Base-by-base conservation (phyloP, 2,113 vertebrate genomes). In the Spea bombifrons region DNA sequence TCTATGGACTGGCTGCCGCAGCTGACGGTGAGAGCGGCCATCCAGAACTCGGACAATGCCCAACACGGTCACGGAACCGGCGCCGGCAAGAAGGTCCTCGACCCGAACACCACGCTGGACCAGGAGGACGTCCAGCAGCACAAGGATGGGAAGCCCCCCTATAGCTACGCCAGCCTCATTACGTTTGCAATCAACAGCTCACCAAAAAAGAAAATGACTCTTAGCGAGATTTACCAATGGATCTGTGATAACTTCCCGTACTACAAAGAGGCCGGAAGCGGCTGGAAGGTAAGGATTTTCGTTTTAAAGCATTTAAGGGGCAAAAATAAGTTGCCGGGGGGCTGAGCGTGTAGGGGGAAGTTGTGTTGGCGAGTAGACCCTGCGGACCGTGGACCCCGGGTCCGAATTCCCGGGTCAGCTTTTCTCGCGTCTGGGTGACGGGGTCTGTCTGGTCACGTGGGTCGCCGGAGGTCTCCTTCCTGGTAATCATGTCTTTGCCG, bases 1-100 rank as follows among this genome's bases (percentile, higher is more conserved):
- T 95, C 95, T 90, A 96, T 96, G 95, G 95, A 96, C 87, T 96
- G 95, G 95, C 92, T 96, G 83, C 95, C 95, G 80, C 94, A 96
- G 90, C 91, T 96, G 75, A 95, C 94, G 84, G 95, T 96, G 93
- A 92, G 95, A 89, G 95, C 95, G 17, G 94, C 94, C 86, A 95
- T 95, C 81, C 94, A 95, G 78, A 96, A 95, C 84, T 91, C 93
- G 3, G 94, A 95, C 66, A 90, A 86, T 78, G 71, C 93, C 82
- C 94, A 95, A 84, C 92, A 92, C 82, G 89, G 87, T 80, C 94
- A 95, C 8, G 94, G 93, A 82, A 89, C 92, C 7, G 92, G 93
- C 83, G 92, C 94, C 89, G 90, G 93, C 79, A 96, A 96, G 88
- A 95, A 96, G 86, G 86, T 95, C 59, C 91, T 95, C 83, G 94